Percentiles rank a stretch among this genome's conserved stretches.
Conservation (phyloP, 92 coral and sea anemone species). For the Epizoanthus scotinus region DNA sequence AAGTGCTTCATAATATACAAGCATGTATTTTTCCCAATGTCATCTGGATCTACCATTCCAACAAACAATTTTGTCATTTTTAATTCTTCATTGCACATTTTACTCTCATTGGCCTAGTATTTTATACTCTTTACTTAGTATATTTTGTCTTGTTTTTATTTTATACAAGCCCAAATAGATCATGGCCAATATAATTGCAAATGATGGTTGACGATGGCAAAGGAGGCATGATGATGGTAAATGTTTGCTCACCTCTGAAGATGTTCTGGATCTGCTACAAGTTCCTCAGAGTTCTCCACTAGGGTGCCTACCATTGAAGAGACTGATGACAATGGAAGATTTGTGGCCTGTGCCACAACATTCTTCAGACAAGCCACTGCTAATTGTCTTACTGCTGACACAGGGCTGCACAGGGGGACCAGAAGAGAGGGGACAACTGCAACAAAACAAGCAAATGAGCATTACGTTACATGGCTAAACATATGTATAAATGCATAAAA, state of each 20-base stretch:
- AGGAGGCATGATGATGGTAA: not conserved
- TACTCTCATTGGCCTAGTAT: too few species aligned
- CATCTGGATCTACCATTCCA: too few species aligned
- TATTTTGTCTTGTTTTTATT: too few species aligned
- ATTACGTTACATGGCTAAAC: not conserved
- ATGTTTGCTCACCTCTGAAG: constrained; percentile 59
- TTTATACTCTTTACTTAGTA: too few species aligned
- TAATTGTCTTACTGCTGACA: constrained; percentile 70
- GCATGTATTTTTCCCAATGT: too few species aligned
- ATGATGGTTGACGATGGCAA: too few species aligned
- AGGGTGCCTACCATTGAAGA: constrained; percentile 56
- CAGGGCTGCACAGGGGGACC: constrained; percentile 76
- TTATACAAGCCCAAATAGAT: too few species aligned
- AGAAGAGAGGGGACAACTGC: constrained; percentile 80
- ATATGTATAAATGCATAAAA: too few species aligned
- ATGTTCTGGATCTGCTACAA: constrained; percentile 80
- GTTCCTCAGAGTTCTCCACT: constrained; percentile 81
- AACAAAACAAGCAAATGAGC: not conserved
- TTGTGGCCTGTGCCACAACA: constrained; percentile 32
- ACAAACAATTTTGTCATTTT: too few species aligned
- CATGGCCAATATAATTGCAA: too few species aligned
- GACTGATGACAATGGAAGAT: constrained; percentile 55
- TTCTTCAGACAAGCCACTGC: constrained; percentile 63
- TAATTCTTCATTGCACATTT: too few species aligned
- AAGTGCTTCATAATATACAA: too few species aligned